Base-by-base conservation (phyloP, 1,140 invertebrate species). In the Medauroidea extradentata region DNA sequence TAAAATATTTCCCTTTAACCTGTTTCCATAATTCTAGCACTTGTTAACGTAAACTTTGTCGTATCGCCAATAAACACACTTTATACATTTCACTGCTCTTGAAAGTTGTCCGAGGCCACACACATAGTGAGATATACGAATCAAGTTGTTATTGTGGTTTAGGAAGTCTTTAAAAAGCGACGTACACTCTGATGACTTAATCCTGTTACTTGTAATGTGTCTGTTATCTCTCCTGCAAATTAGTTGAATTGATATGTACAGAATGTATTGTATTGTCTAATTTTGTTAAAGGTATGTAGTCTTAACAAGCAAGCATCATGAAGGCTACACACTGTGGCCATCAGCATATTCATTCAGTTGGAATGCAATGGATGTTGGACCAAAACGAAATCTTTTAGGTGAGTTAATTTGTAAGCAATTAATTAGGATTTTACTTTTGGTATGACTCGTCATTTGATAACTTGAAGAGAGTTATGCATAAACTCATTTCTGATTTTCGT, bases 271-370 rank as follows among this genome's bases (percentile, higher is more conserved):
- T 9, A 13, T 49, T 11, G n/a, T n/a, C n/a, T n/a, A 21, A 23
- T 21, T 52, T 38, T 57, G 58, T 75, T 78, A 27, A 60, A 91
- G 88, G 72, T 93, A 96, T 70, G 81, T 96, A 7, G 90, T 97
- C 2, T 68, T 97, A 2, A 96, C 93, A 2, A 92, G 87, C 66
- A 97, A 97, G 77, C 94, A 97, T 79, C 93, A 96, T 71, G 94
- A 96, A 75, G 94, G 94, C 11, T 96, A 81, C 66, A 91, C 93
- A 0, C 57, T 96, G 24, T 96, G 92, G 85, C 94, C 94, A 25
- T 94, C 91, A 0, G 85, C 83, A 63, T 83, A 86, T 57, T 87
- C 91, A 0, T 96, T 86, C 67, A 90, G 91, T 68, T 97, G 94
- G 94, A 97, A 97, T 77, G 78, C 91, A 0, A 72, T 85, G 57